Conservation (phyloP, 2,888 invertebrate genomes). For the Drosophila anomalata region DNA sequence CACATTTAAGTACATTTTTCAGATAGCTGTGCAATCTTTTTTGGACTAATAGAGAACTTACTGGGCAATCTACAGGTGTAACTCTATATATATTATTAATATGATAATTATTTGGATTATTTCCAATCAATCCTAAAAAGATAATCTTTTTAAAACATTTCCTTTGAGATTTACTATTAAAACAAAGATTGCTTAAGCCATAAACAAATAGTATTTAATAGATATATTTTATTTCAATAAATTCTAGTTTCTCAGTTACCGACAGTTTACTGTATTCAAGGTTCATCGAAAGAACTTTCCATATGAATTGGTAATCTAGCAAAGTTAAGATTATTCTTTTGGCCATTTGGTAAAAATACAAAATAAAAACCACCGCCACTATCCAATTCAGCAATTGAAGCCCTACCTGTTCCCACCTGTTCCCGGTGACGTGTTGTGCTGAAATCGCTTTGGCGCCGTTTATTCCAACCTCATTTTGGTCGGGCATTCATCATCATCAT, state of each 20-base stretch:
- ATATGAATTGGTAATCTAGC: slow-evolving; percentile 29
- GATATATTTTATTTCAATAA: too few relatives aligned
- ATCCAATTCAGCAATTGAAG: background rate
- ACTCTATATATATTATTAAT: background rate
- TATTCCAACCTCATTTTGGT: slow-evolving; percentile 18
- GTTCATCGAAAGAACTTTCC: background rate
- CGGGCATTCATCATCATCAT: slow-evolving; percentile 50
- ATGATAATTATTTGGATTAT: too few relatives aligned
- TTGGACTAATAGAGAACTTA: background rate
- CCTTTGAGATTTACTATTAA: too few relatives aligned
- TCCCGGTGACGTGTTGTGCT: slow-evolving; percentile 47
- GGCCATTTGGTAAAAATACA: background rate
- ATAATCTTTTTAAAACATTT: too few relatives aligned
- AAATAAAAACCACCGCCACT: background rate
- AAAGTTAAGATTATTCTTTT: slow-evolving; percentile 27
- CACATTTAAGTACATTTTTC: slow-evolving; percentile 21
- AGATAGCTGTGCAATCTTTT: slow-evolving; percentile 10
- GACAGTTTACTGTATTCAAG: background rate
- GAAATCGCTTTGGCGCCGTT: slow-evolving; percentile 36
- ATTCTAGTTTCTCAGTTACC: background rate
- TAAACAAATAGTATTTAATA: too few relatives aligned
- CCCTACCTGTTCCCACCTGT: slow-evolving; percentile 1
- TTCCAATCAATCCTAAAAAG: too few relatives aligned
- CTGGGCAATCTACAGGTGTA: background rate
- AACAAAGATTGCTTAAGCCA: too few relatives aligned